Base-by-base conservation (phyloP, 2,797 vertebrate genomes). In the Rhadinocentrus ornatus region DNA sequence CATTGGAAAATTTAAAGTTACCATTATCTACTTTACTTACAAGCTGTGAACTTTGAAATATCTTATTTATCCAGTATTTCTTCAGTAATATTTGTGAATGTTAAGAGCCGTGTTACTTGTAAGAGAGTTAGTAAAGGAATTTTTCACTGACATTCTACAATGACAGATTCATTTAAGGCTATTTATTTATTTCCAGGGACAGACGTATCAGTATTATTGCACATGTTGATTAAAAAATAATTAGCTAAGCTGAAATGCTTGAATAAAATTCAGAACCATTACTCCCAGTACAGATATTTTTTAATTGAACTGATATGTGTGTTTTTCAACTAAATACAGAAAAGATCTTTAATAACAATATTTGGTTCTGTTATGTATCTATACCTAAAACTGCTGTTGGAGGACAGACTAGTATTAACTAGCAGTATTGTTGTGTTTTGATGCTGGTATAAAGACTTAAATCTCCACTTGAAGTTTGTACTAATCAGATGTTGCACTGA, bases 121-220 rank as follows among this genome's bases (percentile, higher is more conserved):
- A 34, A 2, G 29, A 57, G n/a, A 48, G 9, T 6, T 20, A 13
- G 39, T 27, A 48, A 34, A 32, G 27, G 35, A 66, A 35, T 22
- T 48, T 44, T 31, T 31, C 32, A 32, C 2, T 0, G 37, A 58
- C 8, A 4, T 13, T 3, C n/a, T 24, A 22, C 20, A 48, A n/a
- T n/a, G 20, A 48, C 9, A 48, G 0, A 48, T 52, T 39, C 5
- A 16, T 41, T 41, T 41, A 41, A 41, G 39, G 39, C 39, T 41
- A 5, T 41, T 41, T 16, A 18, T 18, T 44, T 20, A 7, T 44
- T 44, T 44, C 18, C 6, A 44, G 5, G 18, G 41, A 44, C 16
- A 20, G 16, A 44, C 20, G 12, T 41, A 3, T 41, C 39, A 16
- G 41, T 20, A 44, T 44, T 44, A 44, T 20, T 44, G 16, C 20